These are phyloP conservation scores for Phyllostomus discolor DNA, from an alignment of 2,113 vertebrate genomes.

Conservation along the genomic window DNA sequence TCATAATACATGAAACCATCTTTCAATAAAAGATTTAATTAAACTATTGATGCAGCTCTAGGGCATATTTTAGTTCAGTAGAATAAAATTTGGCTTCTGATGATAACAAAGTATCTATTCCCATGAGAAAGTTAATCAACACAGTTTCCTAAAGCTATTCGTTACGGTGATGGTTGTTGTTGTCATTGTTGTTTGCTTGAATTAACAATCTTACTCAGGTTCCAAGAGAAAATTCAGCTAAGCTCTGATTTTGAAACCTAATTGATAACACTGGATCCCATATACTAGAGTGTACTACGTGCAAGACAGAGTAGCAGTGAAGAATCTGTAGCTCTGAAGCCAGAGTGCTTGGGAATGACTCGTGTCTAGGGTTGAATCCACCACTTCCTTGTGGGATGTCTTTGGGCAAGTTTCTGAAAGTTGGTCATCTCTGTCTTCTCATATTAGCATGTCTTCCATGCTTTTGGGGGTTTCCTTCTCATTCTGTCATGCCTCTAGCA, in stretches of 20 bases:
- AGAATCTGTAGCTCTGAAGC: background rate
- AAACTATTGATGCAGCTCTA: background rate
- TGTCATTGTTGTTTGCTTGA: background rate
- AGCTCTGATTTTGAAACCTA: background rate
- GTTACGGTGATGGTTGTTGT: background rate
- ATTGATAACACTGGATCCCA: background rate
- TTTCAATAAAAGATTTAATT: background rate
- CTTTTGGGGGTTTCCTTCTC: background rate
- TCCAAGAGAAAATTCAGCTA: background rate
- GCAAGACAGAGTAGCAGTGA: background rate
- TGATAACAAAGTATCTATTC: background rate
- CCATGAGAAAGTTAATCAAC: background rate
- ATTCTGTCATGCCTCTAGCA: background rate
- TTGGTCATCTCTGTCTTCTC: background rate
- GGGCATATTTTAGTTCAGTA: background rate
- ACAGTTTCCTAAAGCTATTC: background rate
- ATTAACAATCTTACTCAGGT: background rate
- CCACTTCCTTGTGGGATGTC: background rate
- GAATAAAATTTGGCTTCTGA: background rate
- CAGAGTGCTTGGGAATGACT: background rate
- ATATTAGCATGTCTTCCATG: background rate
- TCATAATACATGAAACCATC: background rate
- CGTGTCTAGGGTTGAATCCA: too few relatives aligned
- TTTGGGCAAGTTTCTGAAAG: background rate
- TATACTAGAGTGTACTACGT: background rate